Conservation (phyloP, 2,888 invertebrate genomes). For the Phragmatobia fuliginosa region DNA sequence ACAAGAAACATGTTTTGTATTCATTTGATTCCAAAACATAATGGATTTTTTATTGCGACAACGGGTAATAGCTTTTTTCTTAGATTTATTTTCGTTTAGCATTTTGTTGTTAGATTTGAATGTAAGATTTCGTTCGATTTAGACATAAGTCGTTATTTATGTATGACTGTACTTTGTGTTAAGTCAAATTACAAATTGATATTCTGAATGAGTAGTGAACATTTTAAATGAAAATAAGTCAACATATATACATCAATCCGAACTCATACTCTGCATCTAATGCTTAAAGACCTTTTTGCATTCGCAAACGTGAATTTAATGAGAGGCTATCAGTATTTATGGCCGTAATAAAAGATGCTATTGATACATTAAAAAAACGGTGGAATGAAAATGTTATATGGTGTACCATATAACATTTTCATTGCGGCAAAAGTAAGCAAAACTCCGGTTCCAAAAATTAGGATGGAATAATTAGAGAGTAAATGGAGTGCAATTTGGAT, state of each 20-base stretch:
- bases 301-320: not conserved
- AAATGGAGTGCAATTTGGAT: too few species aligned
- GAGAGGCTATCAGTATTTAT: not conserved
- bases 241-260: not conserved
- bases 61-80: constrained; percentile 38
- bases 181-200: not conserved
- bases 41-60: constrained; percentile 37
- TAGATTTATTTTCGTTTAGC: constrained; percentile 33
- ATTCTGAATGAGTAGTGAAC: not conserved
- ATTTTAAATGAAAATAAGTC: not conserved
- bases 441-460: not conserved
- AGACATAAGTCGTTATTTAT: not conserved
- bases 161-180: not conserved
- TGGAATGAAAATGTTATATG: not conserved
- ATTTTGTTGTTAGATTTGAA: constrained; percentile 31
- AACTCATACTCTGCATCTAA: not conserved
- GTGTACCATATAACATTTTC: too few species aligned
- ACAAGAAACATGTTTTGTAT: constrained; percentile 31
- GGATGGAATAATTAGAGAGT: not conserved
- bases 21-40: constrained; percentile 40
- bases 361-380: not conserved
- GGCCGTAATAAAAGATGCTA: not conserved
- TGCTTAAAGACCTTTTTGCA: not conserved
- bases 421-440: not conserved
- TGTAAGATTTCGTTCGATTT: constrained; percentile 21